Percentiles rank a stretch among this genome's conserved stretches.
Evolutionary conservation across 2,797 vertebrate species (phyloP).

Genomic region (Amblyopsis hoosieri): DNA sequence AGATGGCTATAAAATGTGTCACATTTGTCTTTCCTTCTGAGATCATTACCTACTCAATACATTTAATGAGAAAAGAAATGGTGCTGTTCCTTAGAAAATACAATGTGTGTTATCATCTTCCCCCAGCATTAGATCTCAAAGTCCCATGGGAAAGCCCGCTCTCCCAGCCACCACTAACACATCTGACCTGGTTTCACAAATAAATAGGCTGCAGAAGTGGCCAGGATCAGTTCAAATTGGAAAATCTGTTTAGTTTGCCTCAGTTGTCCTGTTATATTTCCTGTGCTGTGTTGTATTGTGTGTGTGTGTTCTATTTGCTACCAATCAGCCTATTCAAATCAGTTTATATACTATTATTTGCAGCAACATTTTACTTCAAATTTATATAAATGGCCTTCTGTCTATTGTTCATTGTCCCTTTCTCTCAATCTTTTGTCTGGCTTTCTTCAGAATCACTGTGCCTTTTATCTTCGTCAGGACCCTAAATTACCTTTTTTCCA

Average conservation of each 20-base stretch:
- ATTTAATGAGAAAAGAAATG: conserved; percentile 7
- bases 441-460: conserved; percentile 16
- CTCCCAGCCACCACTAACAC: conserved; percentile 23
- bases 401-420: conserved; percentile 39
- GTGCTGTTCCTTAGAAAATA: conserved; percentile 21
- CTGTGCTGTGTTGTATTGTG: conserved; percentile 17
- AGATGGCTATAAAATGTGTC: conserved; percentile 8
- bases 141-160: conserved; percentile 36
- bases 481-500: conserved; percentile 50
- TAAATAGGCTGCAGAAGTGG: conserved; percentile 44
- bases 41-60: neutral
- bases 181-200: conserved; percentile 60
- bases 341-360: conserved; percentile 12
- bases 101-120: conserved; percentile 28
- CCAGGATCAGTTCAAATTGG: conserved; percentile 39
- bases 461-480: conserved; percentile 40
- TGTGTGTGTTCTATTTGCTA: conserved; percentile 45
- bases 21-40: neutral
- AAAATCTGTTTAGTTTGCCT: conserved; percentile 32
- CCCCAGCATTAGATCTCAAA: conserved; percentile 28
- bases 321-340: conserved; percentile 37
- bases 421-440: conserved; percentile 22
- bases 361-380: conserved; percentile 18
- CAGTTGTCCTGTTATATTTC: conserved; percentile 14
- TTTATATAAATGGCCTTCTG: conserved; percentile 15